These are phyloP conservation scores for Melanargia galathea DNA, from an alignment of 2,888 invertebrate genomes.

Conservation along the genomic window DNA sequence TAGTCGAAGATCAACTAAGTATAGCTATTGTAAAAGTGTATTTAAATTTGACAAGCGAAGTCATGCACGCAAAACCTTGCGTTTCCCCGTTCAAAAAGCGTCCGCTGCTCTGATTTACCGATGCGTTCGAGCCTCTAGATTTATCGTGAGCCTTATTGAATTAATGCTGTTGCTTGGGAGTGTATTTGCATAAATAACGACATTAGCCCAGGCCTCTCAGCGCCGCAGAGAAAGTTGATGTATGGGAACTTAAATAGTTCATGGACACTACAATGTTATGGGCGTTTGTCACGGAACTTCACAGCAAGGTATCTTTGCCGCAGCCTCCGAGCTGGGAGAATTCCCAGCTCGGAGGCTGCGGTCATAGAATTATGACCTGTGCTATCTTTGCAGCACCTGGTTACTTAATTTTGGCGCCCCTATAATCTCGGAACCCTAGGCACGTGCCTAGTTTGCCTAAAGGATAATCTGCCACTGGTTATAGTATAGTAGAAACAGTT, in stretches of 20 bases:
- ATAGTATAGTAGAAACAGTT: too few species aligned
- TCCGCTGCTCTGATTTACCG: slow-evolving; percentile 20
- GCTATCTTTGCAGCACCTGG: too few species aligned
- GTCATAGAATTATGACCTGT: too few species aligned
- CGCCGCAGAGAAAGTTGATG: slow-evolving; percentile 40
- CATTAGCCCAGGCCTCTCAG: slow-evolving; percentile 27
- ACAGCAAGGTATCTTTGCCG: not conserved
- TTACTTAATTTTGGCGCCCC: too few species aligned
- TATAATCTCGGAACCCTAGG: too few species aligned
- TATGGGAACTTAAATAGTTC: slow-evolving; percentile 31
- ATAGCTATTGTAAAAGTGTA: not conserved
- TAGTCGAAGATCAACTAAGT: too few species aligned
- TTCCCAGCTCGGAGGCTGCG: too few species aligned
- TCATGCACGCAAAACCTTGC: slow-evolving; percentile 1
- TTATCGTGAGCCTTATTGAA: slow-evolving; percentile 34
- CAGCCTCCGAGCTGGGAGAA: not conserved
- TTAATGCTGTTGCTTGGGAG: slow-evolving; percentile 30
- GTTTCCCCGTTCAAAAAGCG: slow-evolving; percentile 6
- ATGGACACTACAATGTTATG: slow-evolving; percentile 17
- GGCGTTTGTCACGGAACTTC: slow-evolving; percentile 27
- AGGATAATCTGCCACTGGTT: too few species aligned
- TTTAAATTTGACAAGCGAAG: not conserved
- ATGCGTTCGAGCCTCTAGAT: slow-evolving; percentile 24
- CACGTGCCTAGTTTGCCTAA: too few species aligned
- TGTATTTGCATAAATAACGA: slow-evolving; percentile 42